A percentile compares a stretch with the other conserved stretches of the same genome.
These are phyloP conservation scores for Pipistrellus nathusii DNA, from an alignment of 2,797 vertebrate genomes.

Conservation along the genomic window DNA sequence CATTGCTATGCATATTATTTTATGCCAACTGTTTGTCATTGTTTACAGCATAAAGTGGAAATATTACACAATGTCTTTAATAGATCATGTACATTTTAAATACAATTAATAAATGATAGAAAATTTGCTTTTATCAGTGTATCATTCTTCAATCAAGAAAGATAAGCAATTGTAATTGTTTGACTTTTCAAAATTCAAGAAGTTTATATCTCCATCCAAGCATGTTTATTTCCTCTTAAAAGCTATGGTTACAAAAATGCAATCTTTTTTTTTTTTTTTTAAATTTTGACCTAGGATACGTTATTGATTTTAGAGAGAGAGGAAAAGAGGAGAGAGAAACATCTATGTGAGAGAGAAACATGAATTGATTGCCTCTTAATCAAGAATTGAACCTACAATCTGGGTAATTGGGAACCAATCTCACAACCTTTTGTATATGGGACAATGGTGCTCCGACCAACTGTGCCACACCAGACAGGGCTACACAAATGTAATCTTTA, in stretches of 20 bases:
- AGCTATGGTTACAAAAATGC: not conserved
- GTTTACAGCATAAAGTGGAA: slow-evolving; percentile 55
- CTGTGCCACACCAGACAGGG: not conserved
- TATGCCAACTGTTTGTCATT: slow-evolving; percentile 69
- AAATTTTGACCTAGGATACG: not conserved
- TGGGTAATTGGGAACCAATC: not conserved
- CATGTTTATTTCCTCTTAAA: not conserved
- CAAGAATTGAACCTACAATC: not conserved
- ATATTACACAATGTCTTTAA: slow-evolving; percentile 32
- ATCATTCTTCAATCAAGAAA: slow-evolving; percentile 39
- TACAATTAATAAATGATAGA: slow-evolving; percentile 74
- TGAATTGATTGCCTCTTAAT: not conserved
- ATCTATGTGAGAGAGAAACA: not conserved
- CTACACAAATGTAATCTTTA: not conserved
- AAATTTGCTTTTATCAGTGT: slow-evolving; percentile 73
- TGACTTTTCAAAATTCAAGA: not conserved
- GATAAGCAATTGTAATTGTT: not conserved
- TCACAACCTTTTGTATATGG: not conserved
- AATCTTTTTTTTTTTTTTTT: not conserved
- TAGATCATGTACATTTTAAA: slow-evolving; percentile 65
- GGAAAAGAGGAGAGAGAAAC: not conserved
- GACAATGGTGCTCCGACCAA: not conserved
- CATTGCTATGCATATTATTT: slow-evolving; percentile 66
- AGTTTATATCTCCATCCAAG: not conserved
- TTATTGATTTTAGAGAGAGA: not conserved